Conservation (phyloP, 1,140 invertebrate genomes). For the Catajapyx aquilonaris region DNA sequence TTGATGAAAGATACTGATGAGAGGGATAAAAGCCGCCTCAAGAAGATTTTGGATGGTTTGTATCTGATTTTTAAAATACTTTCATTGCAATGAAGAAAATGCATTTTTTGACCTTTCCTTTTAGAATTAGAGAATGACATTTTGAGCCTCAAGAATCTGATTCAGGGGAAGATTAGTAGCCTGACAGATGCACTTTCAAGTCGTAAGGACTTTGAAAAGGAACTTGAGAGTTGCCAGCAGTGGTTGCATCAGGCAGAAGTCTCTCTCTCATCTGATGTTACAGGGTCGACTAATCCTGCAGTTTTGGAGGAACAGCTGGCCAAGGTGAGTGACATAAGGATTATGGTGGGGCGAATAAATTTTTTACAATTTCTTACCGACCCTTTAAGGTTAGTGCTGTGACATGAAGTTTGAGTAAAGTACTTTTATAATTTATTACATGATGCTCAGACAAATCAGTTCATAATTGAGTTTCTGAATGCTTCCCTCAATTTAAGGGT, state of each 20-base stretch:
- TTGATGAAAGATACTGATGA: conserved; percentile 64
- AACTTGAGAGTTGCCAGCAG: conserved; percentile 53
- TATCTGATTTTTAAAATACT: neutral
- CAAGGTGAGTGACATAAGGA: conserved; percentile 31
- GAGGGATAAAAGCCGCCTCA: no score
- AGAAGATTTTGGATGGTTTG: conserved; percentile 1
- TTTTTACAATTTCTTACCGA: no score
- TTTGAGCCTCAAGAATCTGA: conserved; percentile 34
- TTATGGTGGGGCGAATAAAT: no score
- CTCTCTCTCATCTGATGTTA: conserved; percentile 51
- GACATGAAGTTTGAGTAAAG: no score
- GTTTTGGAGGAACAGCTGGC: conserved; percentile 62
- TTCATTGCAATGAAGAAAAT: conserved; percentile 1
- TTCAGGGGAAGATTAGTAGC: conserved; percentile 45
- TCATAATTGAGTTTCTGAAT: no score
- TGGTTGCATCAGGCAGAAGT: conserved; percentile 77
- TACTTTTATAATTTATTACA: no score
- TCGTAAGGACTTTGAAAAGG: conserved; percentile 55
- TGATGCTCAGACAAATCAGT: no score
- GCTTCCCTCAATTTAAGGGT: no score
- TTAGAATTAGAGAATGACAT: neutral
- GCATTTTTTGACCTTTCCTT: neutral
- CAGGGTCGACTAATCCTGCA: conserved; percentile 45
- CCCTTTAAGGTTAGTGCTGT: no score
- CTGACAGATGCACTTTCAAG: conserved; percentile 48